Evolutionary conservation across 2,888 invertebrate genomes (phyloP).

Genomic region (Resseliella maxima): DNA sequence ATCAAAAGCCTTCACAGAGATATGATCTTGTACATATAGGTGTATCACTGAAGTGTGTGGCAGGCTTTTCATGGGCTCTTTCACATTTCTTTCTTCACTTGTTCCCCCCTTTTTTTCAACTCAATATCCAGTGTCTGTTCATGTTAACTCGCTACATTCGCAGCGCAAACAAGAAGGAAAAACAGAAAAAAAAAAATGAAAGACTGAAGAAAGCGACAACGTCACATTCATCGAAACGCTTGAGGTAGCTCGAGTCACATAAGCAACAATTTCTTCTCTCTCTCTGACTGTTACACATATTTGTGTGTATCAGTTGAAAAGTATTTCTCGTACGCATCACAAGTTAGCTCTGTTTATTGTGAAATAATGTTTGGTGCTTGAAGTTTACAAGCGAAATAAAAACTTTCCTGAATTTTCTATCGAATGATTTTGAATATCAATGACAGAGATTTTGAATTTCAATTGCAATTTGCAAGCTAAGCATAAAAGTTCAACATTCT

Average conservation of each 20-base stretch:
- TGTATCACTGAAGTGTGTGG: background rate
- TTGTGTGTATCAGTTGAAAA: background rate
- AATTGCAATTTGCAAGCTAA: background rate
- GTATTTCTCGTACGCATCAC: slow-evolving; percentile 19
- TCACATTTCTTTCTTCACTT: background rate
- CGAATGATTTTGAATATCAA: background rate
- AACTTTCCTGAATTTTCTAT: background rate
- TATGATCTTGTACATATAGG: background rate
- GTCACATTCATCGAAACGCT: slow-evolving; percentile 47
- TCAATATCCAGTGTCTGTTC: background rate
- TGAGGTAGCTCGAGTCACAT: slow-evolving; percentile 46
- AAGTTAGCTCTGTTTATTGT: no score
- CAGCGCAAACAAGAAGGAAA: background rate
- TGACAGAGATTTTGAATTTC: slow-evolving; percentile 27
- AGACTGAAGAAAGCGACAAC: slow-evolving; percentile 43
- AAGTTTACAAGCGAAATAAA: background rate
- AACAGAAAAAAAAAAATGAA: slow-evolving; percentile 13
- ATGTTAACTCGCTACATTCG: background rate
- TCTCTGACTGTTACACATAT: background rate
- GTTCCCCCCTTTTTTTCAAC: background rate
- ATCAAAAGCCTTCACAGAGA: background rate
- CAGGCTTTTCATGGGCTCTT: slow-evolving; percentile 1
- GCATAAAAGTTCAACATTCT: background rate
- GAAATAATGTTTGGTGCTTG: background rate
- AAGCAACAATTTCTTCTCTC: slow-evolving; percentile 39